A percentile compares a stretch with the other conserved stretches of the same genome.
phyloP scores from a whole-genome alignment of 2,888 invertebrate species.

The Perdita meconis region DNA sequence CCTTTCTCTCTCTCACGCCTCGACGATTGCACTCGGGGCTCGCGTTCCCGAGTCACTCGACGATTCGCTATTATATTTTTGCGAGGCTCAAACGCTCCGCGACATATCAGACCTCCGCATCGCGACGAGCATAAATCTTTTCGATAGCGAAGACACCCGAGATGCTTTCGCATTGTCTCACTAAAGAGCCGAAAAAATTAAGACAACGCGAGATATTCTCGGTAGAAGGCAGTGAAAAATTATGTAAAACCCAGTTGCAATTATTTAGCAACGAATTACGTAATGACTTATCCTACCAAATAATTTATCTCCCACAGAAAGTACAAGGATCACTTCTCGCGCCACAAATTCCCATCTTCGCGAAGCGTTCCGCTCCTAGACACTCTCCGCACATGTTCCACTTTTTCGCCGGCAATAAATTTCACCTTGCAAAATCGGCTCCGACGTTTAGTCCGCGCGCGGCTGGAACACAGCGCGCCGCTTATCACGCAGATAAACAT shows the following conservation, averaged over 20 bases:
- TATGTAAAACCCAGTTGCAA: neutral
- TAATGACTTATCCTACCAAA: too few species aligned
- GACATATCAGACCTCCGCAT: slow-evolving; percentile 31
- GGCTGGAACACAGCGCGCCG: neutral
- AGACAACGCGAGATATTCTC: neutral
- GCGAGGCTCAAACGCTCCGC: slow-evolving; percentile 27
- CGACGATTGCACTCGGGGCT: slow-evolving; percentile 4
- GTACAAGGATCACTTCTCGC: neutral
- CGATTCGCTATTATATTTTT: slow-evolving; percentile 23
- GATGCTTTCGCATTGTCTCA: neutral
- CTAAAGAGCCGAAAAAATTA: neutral
- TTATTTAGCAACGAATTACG: too few species aligned
- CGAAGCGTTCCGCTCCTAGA: slow-evolving; percentile 3
- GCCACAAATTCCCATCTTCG: neutral
- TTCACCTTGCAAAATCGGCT: slow-evolving; percentile 34
- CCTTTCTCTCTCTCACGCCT: neutral
- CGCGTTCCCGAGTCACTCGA: neutral
- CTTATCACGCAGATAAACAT: slow-evolving; percentile 41
- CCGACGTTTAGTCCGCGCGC: slow-evolving; percentile 13
- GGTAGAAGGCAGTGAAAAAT: neutral
- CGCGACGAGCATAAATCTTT: slow-evolving; percentile 41
- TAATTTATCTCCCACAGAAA: too few species aligned
- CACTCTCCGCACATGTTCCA: slow-evolving; percentile 17
- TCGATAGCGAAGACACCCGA: slow-evolving; percentile 28
- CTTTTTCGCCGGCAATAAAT: slow-evolving; percentile 34